Evolutionary conservation across 2,888 invertebrate genomes (phyloP), one percentile per base, ranked within the genome.

Genomic region (Terebella lapidaria): DNA sequence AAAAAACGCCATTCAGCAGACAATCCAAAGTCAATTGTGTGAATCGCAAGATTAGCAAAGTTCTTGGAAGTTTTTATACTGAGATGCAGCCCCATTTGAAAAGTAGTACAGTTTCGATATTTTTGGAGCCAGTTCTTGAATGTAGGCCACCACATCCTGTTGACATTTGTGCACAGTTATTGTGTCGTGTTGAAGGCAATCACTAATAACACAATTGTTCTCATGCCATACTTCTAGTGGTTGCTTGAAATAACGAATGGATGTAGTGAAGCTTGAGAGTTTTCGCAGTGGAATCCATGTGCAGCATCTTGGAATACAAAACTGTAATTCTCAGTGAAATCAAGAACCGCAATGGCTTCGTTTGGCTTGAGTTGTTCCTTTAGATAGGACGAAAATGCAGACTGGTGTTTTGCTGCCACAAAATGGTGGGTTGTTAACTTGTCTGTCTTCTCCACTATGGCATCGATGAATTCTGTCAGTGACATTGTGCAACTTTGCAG

Each of bases 271-370:
- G 70, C 66, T 46, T 70, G 67, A 4, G 53, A 54, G 54, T 70
- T 67, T 15, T 57, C 61, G 70, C 71, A 71, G 45, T 67, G 67
- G 51, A 59, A 63, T 4, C 63, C 63, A 45, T 70, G 68, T 10
- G 63, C 61, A 15, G 65, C 67, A 62, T 70, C 68, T 54, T 71
- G 69, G 15, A 71, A 20, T 20, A 61, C 29, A 35, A 62, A 62
- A 26, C 57, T 61, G 30, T 61, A 57, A 25, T 62, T 62, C 58
- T 71, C 68, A 4, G 63, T 66, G 63, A 72, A 70, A 58, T 72
- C 68, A 18, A 61, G 54, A 5, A 63, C 42, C 18, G 70, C 47
- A 20, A 70, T 54, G 24, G 46, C 59, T 5, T 54, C 51, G 1
- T 47, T 54, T 0, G 24, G 42, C 10, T 28, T 5, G 27, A 59